Conservation (phyloP, 1,140 invertebrate species). For the Neodiprion virginianus region DNA sequence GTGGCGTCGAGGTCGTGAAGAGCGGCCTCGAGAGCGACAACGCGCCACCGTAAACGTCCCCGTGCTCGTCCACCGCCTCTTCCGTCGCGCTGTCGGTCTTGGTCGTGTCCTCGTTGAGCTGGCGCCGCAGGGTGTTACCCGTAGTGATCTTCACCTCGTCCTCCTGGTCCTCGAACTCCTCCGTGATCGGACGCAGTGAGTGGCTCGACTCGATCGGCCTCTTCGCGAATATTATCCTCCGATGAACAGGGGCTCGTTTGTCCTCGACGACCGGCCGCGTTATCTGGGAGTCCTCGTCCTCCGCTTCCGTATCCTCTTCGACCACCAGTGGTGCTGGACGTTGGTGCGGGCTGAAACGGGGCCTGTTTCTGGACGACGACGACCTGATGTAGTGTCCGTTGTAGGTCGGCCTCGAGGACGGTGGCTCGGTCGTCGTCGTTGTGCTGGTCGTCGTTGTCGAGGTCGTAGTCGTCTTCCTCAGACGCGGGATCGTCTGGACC, state of each 20-base stretch:
- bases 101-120: constrained; percentile 61
- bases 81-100: constrained; percentile 46
- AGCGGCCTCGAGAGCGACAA: constrained; percentile 68
- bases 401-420: constrained; percentile 31
- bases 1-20: constrained; percentile 68
- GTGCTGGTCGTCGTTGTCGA: constrained; percentile 47
- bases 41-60: constrained; percentile 71
- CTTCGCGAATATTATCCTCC: constrained; percentile 57
- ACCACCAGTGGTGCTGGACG: constrained; percentile 36
- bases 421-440: constrained; percentile 44
- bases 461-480: constrained; percentile 53
- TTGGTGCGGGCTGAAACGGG: constrained; percentile 51
- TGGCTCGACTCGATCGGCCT: constrained; percentile 51
- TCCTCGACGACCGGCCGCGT: constrained; percentile 49
- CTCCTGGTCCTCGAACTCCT: constrained; percentile 52
- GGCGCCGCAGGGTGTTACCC: constrained; percentile 65
- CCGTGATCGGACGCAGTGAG: constrained; percentile 45
- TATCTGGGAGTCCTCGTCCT: constrained; percentile 52
- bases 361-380: constrained; percentile 42
- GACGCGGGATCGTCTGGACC: constrained; percentile 68
- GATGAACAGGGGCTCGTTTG: constrained; percentile 39
- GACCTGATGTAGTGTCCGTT: constrained; percentile 39
- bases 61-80: constrained; percentile 65
- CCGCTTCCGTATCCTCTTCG: constrained; percentile 40
- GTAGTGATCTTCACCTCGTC: constrained; percentile 50